These are phyloP conservation scores for Nesoenas mayeri DNA, from an alignment of 2,113 vertebrate species.

Conservation along the genomic window DNA sequence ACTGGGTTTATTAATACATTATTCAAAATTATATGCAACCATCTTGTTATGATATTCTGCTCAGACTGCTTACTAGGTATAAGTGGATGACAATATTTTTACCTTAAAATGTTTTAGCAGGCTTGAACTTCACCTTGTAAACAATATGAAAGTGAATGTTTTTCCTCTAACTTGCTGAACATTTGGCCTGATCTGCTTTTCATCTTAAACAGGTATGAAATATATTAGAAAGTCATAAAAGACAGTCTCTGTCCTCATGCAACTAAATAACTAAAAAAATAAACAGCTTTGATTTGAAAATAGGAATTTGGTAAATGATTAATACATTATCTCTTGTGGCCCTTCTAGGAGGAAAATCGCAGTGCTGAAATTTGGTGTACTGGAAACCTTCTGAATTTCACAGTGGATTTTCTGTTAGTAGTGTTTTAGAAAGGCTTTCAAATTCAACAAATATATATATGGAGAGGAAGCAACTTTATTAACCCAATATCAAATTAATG, in stretches of 20 bases:
- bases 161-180: background rate
- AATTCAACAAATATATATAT: background rate
- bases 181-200: background rate
- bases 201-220: background rate
- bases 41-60: background rate
- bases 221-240: background rate
- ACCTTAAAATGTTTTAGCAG: background rate
- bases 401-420: background rate
- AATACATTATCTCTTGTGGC: background rate
- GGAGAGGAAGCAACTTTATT: background rate
- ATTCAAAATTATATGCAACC: background rate
- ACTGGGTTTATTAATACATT: background rate
- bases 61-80: background rate
- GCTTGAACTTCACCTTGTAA: background rate
- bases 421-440: constrained; percentile 10
- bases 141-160: background rate
- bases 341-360: background rate
- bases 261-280: background rate
- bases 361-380: background rate
- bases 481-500: background rate
- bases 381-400: background rate
- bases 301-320: background rate
- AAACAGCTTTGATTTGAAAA: background rate
- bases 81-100: background rate
- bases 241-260: background rate